Evolutionary conservation across 2,888 invertebrate genomes (phyloP), one percentile per base, ranked within the genome.

Genomic region (Dysmachus trigonus): DNA sequence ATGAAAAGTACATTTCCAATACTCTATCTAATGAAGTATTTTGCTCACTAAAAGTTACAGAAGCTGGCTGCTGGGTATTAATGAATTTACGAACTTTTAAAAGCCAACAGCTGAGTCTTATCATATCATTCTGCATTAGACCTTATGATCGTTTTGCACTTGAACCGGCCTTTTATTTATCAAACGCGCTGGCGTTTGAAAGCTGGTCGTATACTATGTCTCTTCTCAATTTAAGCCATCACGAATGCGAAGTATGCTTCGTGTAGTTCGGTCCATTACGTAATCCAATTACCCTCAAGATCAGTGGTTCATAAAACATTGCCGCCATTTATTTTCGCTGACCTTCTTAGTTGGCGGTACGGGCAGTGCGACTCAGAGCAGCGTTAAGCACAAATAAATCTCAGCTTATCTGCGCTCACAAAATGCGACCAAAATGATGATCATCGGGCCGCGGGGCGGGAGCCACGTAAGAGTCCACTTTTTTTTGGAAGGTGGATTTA

Each of bases 401-500:
- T 76, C 22, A 15, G 33, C 22, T 76, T 76, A 76, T 76, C 76
- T 76, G n/a, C 35, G 27, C 7, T 18, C 35, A 76, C 1, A 76
- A 38, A 76, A 76, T 38, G 38, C 22, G 22, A 0, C 76, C 76
- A 76, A 76, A n/a, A 76, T 35, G 33, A 38, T 38, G 38, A 76
- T 76, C 22, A 38, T 1, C 38, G n/a, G 8, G 33, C 30, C 22
- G 38, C 15, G 15, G 76, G 15, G 76, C 13, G 22, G 38, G 22
- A 35, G 38, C 38, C 33, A 18, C 76, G 35, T 38, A 38, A 76
- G 8, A 35, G 18, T 76, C 38, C 38, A 35, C 76, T n/a, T 76
- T 76, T 76, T 2, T 31, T 38, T n/a, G n/a, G n/a, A 76, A 74
- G 18, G 76, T 38, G 76, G 33, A 76, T 76, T 76, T 73, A 76